phyloP scores from a whole-genome alignment of 2,113 vertebrate species.

The Dasyornis broadbenti region DNA sequence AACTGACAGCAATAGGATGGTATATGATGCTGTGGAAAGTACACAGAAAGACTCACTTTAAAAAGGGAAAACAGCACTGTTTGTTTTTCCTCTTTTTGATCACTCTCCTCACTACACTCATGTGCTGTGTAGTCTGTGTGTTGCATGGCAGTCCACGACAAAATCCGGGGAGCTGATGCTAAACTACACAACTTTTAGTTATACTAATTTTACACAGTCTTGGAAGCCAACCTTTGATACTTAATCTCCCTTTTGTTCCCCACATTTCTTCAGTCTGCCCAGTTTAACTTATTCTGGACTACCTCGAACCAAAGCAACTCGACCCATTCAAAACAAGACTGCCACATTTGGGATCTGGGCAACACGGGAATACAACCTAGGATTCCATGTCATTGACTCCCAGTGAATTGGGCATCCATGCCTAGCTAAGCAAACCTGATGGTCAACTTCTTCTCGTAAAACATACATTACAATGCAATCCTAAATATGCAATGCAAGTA shows the following conservation, averaged over 20 bases:
- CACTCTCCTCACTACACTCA: background rate
- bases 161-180: background rate
- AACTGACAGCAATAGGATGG: background rate
- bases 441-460: slow-evolving; percentile 25
- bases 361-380: background rate
- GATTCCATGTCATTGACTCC: background rate
- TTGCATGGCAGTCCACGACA: background rate
- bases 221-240: background rate
- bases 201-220: background rate
- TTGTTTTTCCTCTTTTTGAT: background rate
- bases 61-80: background rate
- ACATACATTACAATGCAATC: background rate
- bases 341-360: background rate
- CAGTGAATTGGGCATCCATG: background rate
- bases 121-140: background rate
- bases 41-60: background rate
- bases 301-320: slow-evolving; percentile 6
- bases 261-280: background rate
- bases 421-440: background rate
- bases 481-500: background rate
- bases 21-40: background rate
- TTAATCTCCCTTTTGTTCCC: slow-evolving; percentile 19
- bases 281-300: background rate
- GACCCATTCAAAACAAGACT: background rate
- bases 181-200: background rate